Evolutionary conservation across 2,888 invertebrate genomes (phyloP), one percentile per base, ranked within the genome.

Genomic region (Dasysyrphus albostriatus): DNA sequence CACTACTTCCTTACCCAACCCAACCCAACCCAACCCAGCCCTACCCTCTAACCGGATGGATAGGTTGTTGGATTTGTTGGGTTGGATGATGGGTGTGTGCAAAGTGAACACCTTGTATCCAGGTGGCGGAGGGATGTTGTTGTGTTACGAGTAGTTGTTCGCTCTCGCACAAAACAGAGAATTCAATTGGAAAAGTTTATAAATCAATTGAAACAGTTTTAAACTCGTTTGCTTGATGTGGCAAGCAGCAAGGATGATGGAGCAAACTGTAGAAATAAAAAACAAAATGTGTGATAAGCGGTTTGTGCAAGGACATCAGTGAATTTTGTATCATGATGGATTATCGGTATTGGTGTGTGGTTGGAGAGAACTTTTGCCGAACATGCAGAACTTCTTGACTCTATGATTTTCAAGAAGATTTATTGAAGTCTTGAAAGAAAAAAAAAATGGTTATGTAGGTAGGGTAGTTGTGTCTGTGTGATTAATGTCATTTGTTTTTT

Each of bases 131-230:
- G 3, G 51, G 54, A 37, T 29, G 44, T 58, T 37, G 24, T 24
- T 39, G 24, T 39, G 34, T n/a, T n/a, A 0, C 24, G 51, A 54
- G 9, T 16, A 39, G 59, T 59, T 24, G 39, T 39, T 39, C 61
- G 3, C 54, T 44, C 47, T 44, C 69, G 61, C 74, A 78, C 82
- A 39, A 39, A 65, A 74, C 69, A 51, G 63, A 51, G 63, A 83
- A 87, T 87, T 79, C 69, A 83, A 87, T 87, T 83, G 87, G 65
- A 78, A 87, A 87, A 87, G 83, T 87, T 87, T 87, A 65, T 87
- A 87, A 87, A 87, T 87, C 87, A 87, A 87, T 87, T 87, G 87
- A 69, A 69, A 77, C 85, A 78, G 82, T 82, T 82, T 77, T 58
- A 59, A 81, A 79, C 74, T 87, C 70, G 83, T 82, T 85, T 67